Conservation (phyloP, 2,797 vertebrate species). For the Onychomys arenicola region DNA sequence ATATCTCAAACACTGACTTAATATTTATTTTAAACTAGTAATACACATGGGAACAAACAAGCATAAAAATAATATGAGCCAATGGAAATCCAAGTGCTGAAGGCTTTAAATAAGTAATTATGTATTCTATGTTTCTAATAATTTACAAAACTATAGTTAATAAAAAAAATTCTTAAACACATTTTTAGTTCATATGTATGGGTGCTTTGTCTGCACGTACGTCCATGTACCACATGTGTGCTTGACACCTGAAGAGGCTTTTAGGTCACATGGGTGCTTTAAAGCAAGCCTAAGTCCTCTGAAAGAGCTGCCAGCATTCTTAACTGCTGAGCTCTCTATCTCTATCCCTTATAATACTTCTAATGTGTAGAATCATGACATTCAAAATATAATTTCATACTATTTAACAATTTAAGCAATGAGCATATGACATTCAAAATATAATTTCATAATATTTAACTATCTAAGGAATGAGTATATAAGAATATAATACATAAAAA, state of each 20-base stretch:
- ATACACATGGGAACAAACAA: background rate
- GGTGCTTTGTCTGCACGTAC: background rate
- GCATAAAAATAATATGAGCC: background rate
- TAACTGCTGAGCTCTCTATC: background rate
- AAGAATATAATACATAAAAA: background rate
- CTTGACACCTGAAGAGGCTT: background rate
- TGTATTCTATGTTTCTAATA: background rate
- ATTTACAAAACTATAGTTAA: background rate
- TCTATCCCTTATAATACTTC: background rate
- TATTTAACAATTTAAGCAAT: conserved; percentile 10
- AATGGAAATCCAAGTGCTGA: background rate
- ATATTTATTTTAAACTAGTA: conserved; percentile 6
- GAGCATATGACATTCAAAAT: background rate
- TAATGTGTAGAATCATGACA: background rate
- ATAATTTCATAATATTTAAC: conserved; percentile 32
- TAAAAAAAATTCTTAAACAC: conserved; percentile 36
- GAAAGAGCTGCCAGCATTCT: background rate
- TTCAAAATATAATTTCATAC: conserved; percentile 21
- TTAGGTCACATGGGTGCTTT: background rate
- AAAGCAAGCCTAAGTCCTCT: background rate
- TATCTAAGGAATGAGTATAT: conserved; percentile 2
- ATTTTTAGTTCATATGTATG: background rate
- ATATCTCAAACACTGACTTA: background rate
- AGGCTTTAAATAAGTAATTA: background rate
- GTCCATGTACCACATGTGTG: background rate